Evolutionary conservation across 2,888 invertebrate species (phyloP).

Genomic region (Nomada hirtipes): DNA sequence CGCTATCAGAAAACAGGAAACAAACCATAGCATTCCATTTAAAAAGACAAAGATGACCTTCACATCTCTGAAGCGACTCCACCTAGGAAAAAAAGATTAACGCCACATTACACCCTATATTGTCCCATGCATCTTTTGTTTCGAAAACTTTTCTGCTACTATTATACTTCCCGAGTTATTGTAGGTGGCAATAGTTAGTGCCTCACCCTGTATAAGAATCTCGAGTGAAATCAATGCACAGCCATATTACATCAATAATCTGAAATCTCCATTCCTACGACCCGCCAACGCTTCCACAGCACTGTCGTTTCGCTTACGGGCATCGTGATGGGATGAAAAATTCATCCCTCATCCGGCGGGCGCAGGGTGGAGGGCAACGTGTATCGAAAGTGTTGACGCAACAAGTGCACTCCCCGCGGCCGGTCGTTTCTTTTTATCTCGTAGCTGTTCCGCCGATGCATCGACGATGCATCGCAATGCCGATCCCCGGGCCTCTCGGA

Average conservation of each 20-base stretch:
- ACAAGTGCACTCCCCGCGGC: constrained; percentile 74
- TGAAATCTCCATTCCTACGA: background rate
- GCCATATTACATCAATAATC: background rate
- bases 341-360: constrained; percentile 41
- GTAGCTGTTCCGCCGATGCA: constrained; percentile 57
- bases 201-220: no score
- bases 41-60: no score
- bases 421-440: constrained; percentile 53
- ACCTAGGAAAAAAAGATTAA: no score
- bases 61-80: no score
- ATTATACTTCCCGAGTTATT: no score
- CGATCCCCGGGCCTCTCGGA: constrained; percentile 33
- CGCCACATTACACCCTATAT: no score
- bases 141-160: no score
- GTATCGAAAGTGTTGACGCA: constrained; percentile 68
- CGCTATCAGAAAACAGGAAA: no score
- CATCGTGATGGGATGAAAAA: constrained; percentile 34
- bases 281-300: background rate
- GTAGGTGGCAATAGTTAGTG: no score
- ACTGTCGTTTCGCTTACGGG: background rate
- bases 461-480: constrained; percentile 42
- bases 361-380: constrained; percentile 1
- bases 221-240: no score
- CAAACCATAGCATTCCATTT: no score
- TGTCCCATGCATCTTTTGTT: no score